A percentile compares a stretch with the other conserved stretches of the same genome.
Conservation (phyloP, 1,140 invertebrate genomes). For the Eriocheir sinensis region DNA sequence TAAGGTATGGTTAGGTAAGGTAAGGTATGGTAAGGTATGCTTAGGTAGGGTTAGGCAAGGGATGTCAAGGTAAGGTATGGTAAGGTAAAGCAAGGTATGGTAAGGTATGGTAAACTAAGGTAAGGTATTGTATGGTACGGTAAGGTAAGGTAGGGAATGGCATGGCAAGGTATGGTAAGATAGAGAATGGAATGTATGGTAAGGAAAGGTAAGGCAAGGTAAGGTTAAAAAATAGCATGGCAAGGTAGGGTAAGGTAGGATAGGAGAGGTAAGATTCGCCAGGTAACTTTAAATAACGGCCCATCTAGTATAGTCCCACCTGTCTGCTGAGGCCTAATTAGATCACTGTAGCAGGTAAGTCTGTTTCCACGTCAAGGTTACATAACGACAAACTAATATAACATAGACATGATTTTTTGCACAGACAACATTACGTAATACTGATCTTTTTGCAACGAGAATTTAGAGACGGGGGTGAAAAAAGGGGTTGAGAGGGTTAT, state of each 20-base stretch:
- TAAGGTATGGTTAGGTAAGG: neutral
- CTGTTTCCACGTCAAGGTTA: too few relatives aligned
- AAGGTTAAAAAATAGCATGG: slow-evolving; percentile 12
- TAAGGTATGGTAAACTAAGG: neutral
- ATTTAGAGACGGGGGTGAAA: too few relatives aligned
- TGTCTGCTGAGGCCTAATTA: too few relatives aligned
- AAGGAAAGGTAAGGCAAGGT: slow-evolving; percentile 3
- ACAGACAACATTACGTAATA: too few relatives aligned
- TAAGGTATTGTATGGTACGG: neutral
- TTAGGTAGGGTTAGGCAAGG: neutral
- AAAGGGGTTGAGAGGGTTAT: too few relatives aligned
- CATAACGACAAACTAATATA: too few relatives aligned
- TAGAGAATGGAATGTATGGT: neutral
- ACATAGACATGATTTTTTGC: too few relatives aligned
- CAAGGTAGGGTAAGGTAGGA: neutral
- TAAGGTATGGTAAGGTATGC: neutral
- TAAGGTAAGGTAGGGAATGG: neutral
- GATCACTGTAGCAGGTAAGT: too few relatives aligned
- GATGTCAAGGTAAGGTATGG: neutral
- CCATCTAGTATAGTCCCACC: too few relatives aligned
- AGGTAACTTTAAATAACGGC: too few relatives aligned
- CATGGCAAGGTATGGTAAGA: neutral
- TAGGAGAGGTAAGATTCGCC: slow-evolving; percentile 5
- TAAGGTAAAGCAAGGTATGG: neutral
- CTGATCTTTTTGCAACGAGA: too few relatives aligned